A percentile compares a stretch with the other conserved stretches of the same genome.
Conservation (phyloP, 2,888 invertebrate genomes). For the Troides oblongomaculatus region DNA sequence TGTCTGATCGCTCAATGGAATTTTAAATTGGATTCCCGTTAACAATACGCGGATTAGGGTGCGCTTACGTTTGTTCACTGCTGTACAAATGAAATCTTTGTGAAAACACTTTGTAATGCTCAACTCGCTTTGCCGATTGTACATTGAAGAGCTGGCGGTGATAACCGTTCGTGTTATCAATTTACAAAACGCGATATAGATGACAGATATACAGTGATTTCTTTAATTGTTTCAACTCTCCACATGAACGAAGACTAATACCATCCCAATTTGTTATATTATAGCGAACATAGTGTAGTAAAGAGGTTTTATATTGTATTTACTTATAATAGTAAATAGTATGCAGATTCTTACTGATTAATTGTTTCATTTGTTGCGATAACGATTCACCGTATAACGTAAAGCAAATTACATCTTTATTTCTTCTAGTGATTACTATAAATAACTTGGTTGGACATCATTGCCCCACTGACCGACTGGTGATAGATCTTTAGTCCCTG, state of each 20-base stretch:
- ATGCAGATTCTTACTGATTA: too few relatives aligned
- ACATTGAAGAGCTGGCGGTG: slow-evolving; percentile 35
- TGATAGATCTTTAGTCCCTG: slow-evolving; percentile 32
- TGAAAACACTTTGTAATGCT: slow-evolving; percentile 25
- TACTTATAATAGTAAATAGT: too few relatives aligned
- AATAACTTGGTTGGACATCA: too few relatives aligned
- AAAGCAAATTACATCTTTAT: too few relatives aligned
- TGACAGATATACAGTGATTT: slow-evolving; percentile 17
- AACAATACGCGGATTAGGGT: slow-evolving; percentile 74
- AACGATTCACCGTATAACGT: too few relatives aligned
- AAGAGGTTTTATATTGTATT: too few relatives aligned
- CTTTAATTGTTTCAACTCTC: slow-evolving; percentile 1
- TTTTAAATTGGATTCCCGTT: slow-evolving; percentile 77
- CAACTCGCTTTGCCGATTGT: slow-evolving; percentile 28
- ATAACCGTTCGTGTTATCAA: not conserved
- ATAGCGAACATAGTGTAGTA: too few relatives aligned
- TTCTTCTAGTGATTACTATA: too few relatives aligned
- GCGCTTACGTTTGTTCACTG: slow-evolving; percentile 59
- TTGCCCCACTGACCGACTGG: too few relatives aligned
- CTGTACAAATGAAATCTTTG: slow-evolving; percentile 41
- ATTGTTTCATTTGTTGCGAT: too few relatives aligned
- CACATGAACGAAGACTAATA: slow-evolving; percentile 51
- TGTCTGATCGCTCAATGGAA: slow-evolving; percentile 65
- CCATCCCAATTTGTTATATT: too few relatives aligned
- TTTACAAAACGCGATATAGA: slow-evolving; percentile 38